Conservation (phyloP, 2,888 invertebrate genomes). For the Mythimna lalbum region DNA sequence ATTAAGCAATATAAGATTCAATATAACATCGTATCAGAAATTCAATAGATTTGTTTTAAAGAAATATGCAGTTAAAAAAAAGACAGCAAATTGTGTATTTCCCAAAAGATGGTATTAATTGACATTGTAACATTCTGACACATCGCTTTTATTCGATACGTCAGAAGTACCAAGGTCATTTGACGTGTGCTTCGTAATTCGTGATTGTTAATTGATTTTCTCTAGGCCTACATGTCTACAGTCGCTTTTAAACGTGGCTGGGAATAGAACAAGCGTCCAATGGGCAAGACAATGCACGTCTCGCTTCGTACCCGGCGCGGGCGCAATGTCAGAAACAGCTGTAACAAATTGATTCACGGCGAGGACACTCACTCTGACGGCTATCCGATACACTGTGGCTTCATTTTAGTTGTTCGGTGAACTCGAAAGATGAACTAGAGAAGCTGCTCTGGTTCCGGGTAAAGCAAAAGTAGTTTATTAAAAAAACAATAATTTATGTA, state of each 20-base stretch:
- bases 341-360: slow-evolving; percentile 82
- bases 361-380: slow-evolving; percentile 57
- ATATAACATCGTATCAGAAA: not conserved
- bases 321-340: slow-evolving; percentile 80
- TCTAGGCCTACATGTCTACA: slow-evolving; percentile 78
- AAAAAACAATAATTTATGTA: not conserved
- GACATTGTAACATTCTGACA: slow-evolving; percentile 26
- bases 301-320: slow-evolving; percentile 51
- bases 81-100: not conserved
- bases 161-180: slow-evolving; percentile 32
- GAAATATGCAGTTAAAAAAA: slow-evolving; percentile 2
- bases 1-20: not conserved
- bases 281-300: slow-evolving; percentile 81
- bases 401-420: slow-evolving; percentile 41
- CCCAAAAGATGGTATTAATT: slow-evolving; percentile 1
- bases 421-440: slow-evolving; percentile 14
- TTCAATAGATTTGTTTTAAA: slow-evolving; percentile 12
- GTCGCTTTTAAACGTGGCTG: slow-evolving; percentile 77
- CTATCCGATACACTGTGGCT: slow-evolving; percentile 45
- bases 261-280: slow-evolving; percentile 78
- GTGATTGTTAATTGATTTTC: slow-evolving; percentile 64
- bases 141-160: slow-evolving; percentile 31
- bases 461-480: not conserved
- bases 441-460: not conserved
- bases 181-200: slow-evolving; percentile 30